These are phyloP conservation scores for Sinocyclocheilus anshuiensis DNA, from an alignment of 2,113 vertebrate genomes.

Conservation along the genomic window DNA sequence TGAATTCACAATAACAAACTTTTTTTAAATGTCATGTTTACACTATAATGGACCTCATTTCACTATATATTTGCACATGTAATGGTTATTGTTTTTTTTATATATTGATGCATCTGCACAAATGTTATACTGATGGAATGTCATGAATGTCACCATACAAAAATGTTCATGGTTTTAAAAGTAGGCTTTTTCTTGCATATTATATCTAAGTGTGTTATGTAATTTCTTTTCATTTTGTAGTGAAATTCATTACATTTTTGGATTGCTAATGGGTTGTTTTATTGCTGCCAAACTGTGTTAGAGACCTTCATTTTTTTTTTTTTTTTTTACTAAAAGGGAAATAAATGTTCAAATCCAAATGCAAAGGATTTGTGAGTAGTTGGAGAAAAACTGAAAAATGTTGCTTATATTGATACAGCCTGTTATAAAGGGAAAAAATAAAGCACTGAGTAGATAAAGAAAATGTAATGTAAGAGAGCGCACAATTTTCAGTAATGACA, in stretches of 20 bases:
- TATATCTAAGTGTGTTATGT: background rate
- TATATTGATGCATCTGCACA: background rate
- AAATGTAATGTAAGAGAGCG: background rate
- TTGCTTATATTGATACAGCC: background rate
- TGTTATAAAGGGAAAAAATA: background rate
- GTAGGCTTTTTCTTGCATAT: background rate
- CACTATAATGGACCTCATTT: background rate
- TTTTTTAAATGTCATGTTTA: constrained; percentile 16
- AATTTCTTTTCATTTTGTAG: background rate
- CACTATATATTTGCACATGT: constrained; percentile 6
- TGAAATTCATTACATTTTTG: background rate
- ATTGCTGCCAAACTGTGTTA: background rate
- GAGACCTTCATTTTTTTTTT: background rate
- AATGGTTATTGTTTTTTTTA: background rate
- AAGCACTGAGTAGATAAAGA: background rate
- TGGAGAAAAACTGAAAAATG: background rate
- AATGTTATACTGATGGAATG: no score
- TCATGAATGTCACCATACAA: background rate
- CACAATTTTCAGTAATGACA: background rate
- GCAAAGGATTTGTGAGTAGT: background rate
- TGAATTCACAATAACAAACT: background rate
- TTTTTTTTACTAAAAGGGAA: background rate
- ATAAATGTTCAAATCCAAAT: background rate
- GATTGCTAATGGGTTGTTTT: background rate
- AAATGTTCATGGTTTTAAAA: background rate